Percentiles rank a stretch among this genome's conserved stretches.
Evolutionary conservation across 2,113 vertebrate species (phyloP).

Genomic region (Nibea coibor): DNA sequence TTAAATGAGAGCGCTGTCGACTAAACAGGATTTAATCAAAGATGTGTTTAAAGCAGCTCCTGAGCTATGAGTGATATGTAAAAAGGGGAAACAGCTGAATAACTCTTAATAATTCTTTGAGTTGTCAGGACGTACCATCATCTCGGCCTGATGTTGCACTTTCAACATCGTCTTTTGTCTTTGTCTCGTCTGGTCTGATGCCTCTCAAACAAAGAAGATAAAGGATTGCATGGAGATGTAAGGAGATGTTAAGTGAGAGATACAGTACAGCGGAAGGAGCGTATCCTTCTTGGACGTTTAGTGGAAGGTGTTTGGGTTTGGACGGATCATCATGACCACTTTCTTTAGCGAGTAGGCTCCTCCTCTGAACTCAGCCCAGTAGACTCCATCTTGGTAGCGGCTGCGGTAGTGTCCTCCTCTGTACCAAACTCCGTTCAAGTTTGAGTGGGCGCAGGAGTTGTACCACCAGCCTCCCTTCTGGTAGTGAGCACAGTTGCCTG

Average conservation of each 20-base stretch:
- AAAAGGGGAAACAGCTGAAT: slow-evolving; percentile 15
- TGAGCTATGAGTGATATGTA: slow-evolving; percentile 12
- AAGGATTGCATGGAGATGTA: not conserved
- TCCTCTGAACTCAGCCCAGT: slow-evolving; percentile 98
- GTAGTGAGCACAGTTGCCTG: slow-evolving; percentile 98
- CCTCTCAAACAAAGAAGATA: not conserved
- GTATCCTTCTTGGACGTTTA: slow-evolving; percentile 71
- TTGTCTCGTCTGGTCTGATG: slow-evolving; percentile 19
- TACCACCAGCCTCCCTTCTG: slow-evolving; percentile 99
- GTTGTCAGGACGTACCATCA: slow-evolving; percentile 9
- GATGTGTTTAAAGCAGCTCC: slow-evolving; percentile 41
- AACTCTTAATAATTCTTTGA: slow-evolving; percentile 7
- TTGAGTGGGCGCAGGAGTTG: slow-evolving; percentile 97
- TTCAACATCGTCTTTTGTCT: slow-evolving; percentile 42
- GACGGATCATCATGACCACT: slow-evolving; percentile 98
- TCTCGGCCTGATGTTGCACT: slow-evolving; percentile 61
- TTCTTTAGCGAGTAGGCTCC: slow-evolving; percentile 97
- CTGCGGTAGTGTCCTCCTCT: slow-evolving; percentile 97
- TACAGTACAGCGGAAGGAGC: slow-evolving; percentile 8
- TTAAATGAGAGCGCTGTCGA: slow-evolving; percentile 17
- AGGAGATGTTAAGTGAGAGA: slow-evolving; percentile 26
- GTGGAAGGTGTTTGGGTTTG: slow-evolving; percentile 97
- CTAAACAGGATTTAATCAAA: no score
- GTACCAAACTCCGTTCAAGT: slow-evolving; percentile 98
- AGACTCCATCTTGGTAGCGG: slow-evolving; percentile 96